Evolutionary conservation across 2,888 invertebrate genomes (phyloP), one percentile per base, ranked within the genome.

Genomic region (Microplitis manilae): DNA sequence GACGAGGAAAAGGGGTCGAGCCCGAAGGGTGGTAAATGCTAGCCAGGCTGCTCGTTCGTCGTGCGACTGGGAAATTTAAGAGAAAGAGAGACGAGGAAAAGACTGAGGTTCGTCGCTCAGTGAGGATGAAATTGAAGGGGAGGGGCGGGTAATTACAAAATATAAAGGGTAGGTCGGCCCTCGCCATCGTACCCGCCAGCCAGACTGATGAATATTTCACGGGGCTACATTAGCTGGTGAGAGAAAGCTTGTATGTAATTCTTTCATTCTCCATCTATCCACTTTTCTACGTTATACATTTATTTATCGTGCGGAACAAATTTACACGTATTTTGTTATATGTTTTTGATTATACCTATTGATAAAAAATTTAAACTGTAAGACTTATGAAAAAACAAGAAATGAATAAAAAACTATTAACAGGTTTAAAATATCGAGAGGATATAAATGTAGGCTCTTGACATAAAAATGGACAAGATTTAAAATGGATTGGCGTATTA

Each of bases 191-290:
- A 85, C 85, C 84, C 83, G 81, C 83, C 87, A 84, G 85, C 84
- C 87, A 86, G 87, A 87, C 89, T 87, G 88, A 88, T 89, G 89
- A 89, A 89, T 89, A 89, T 89, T 89, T 89, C 87, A 89, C 87
- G 84, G 87, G 85, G 85, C 86, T 87, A 86, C 88, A 89, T 88
- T 88, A 89, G 87, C 87, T 84, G 82, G 84, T 77, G 85, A 86
- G 86, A 86, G 84, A 81, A 83, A 83, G 85, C 84, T 84, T 84
- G 80, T 80, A 79, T 81, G 84, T 84, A 85, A 84, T 84, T 87
- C 86, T 85, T 86, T 84, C 84, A 85, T 85, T 85, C 84, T 83
- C 83, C 83, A 81, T 82, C 59, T 39, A 67, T 7, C 30, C 30
- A 30, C 30, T 30, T 20, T 38, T 38, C 20, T 20, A 6, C 62